Base-by-base conservation (phyloP, 2,888 invertebrate species). In the Eledona agricola region DNA sequence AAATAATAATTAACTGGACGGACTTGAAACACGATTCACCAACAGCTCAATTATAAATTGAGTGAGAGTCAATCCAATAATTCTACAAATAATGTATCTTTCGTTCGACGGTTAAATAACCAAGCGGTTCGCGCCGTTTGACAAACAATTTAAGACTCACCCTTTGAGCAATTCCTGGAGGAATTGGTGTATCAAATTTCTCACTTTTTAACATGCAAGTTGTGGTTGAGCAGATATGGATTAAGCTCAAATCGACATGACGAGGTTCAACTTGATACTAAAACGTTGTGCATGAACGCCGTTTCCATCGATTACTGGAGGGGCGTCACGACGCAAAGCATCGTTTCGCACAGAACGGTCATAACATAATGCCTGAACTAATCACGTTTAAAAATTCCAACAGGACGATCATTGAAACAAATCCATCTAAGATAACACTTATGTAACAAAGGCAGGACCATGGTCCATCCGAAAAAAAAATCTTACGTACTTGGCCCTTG, bases 271-370 rank as follows among this genome's bases (percentile, higher is more conserved):
- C 55, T 38, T 50, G 37, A 43, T 28, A 55, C 55, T 55, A 45
- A 45, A 55, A 23, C 26, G 9, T 22, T 54, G 45, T 45, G 50
- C 32, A 55, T 50, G 45, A 40, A 49, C 34, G 50, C 40, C 38
- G 45, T 55, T 40, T 37, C 42, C 55, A 56, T 56, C 43, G 55
- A 56, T 56, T 52, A 49, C 42, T 40, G 51, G 7, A 20, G 19
- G 12, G 29, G 55, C 51, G 23, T 56, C 51, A 26, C 55, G 51
- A 56, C 55, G 55, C 55, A 56, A 56, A 50, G 26, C 55, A 38
- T 23, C 45, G 51, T 16, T 51, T 19, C 20, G 38, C 51, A 43
- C 43, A 49, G n/a, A n/a, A n/a, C n/a, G n/a, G n/a, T n/a, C n/a
- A n/a, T n/a, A n/a, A n/a, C n/a, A n/a, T n/a, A n/a, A n/a, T n/a